Percentiles rank a stretch among this genome's conserved stretches.
These are phyloP conservation scores for Corydoras maculifer DNA, from an alignment of 2,113 vertebrate species.

Conservation along the genomic window DNA sequence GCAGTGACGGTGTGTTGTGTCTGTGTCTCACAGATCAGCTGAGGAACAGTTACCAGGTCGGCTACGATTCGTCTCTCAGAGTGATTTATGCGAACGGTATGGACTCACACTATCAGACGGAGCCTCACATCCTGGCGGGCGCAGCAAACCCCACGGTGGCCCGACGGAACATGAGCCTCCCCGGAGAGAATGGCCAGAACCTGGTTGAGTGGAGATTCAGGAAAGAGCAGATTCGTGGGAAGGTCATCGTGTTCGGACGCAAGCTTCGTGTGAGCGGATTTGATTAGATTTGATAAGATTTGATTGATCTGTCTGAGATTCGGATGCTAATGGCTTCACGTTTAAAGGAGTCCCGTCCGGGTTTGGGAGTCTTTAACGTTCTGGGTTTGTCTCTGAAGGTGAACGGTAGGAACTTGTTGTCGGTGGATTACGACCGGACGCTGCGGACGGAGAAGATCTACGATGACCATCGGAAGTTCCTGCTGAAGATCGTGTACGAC, in stretches of 20 bases:
- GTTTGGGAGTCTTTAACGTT: constrained; percentile 23
- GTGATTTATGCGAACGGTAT: constrained; percentile 92
- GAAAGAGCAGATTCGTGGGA: constrained; percentile 89
- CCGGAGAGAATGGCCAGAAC: constrained; percentile 91
- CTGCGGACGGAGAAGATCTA: constrained; percentile 96
- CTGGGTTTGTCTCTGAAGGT: constrained; percentile 69
- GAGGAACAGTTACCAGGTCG: constrained; percentile 91
- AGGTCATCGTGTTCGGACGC: constrained; percentile 89
- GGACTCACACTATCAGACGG: constrained; percentile 91
- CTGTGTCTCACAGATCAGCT: constrained; percentile 77
- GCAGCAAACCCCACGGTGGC: constrained; percentile 90
- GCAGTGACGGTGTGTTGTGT: not conserved
- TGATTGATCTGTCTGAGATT: no score
- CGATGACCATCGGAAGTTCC: constrained; percentile 96
- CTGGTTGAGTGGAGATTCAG: constrained; percentile 96
- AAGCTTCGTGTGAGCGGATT: constrained; percentile 81
- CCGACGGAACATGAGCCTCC: constrained; percentile 94
- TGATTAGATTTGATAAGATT: no score
- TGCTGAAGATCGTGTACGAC: constrained; percentile 91
- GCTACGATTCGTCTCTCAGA: constrained; percentile 87
- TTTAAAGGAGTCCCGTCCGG: not conserved
- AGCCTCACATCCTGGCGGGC: constrained; percentile 89
- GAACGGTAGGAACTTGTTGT: constrained; percentile 94
- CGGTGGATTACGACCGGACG: constrained; percentile 91
- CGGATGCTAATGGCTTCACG: not conserved